phyloP scores from a whole-genome alignment of 2,888 invertebrate genomes.

The Caenorhabditis afra region DNA sequence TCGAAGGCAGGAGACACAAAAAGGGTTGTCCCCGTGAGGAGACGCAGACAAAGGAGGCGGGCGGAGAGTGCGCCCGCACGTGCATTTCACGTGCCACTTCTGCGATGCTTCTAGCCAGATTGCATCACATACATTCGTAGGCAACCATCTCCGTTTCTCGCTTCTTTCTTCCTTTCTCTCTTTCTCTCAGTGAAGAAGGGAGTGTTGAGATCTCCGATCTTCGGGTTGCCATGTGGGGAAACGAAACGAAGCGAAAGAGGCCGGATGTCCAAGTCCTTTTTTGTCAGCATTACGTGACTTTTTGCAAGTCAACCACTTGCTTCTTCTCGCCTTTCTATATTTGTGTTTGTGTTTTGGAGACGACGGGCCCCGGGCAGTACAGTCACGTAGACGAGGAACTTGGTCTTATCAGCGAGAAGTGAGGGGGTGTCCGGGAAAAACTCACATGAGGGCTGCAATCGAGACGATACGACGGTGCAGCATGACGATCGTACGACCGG shows the following conservation, averaged over 20 bases:
- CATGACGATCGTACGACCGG: conserved; percentile 3
- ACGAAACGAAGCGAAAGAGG: not conserved
- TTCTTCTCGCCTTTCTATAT: not conserved
- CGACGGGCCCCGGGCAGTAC: conserved; percentile 11
- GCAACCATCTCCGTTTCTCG: not conserved
- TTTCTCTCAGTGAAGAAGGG: too few relatives aligned
- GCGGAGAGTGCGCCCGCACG: not conserved
- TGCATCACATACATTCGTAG: conserved; percentile 47
- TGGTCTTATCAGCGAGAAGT: conserved; percentile 11
- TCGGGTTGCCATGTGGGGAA: conserved; percentile 15
- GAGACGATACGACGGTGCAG: not conserved
- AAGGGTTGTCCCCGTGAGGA: conserved; percentile 44
- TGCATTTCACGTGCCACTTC: conserved; percentile 46
- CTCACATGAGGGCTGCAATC: conserved; percentile 28
- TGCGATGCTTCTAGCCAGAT: conserved; percentile 44
- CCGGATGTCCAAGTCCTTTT: conserved; percentile 23
- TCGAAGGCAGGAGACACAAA: conserved; percentile 18
- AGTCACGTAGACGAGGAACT: conserved; percentile 30
- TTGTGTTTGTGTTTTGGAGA: conserved; percentile 14
- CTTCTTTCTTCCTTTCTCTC: not conserved
- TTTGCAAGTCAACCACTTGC: conserved; percentile 12
- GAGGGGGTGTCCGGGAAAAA: conserved; percentile 12
- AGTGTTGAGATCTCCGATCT: not conserved
- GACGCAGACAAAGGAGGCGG: conserved; percentile 1
- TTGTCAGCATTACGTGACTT: conserved; percentile 52